phyloP scores from a whole-genome alignment of 64 coral and sea anemone genomes.

The Stichodactyla mertensii region DNA sequence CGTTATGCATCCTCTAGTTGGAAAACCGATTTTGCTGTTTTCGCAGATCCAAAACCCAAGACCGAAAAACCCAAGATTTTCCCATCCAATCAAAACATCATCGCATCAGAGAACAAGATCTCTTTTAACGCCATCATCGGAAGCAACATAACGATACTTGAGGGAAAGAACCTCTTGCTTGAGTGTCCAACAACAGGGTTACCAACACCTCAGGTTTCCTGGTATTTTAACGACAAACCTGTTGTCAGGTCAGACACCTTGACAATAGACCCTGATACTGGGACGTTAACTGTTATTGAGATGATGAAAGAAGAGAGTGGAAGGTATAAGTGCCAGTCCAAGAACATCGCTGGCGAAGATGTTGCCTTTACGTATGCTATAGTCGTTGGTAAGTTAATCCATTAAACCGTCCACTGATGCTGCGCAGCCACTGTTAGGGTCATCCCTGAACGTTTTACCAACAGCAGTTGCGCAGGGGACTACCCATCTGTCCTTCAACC shows the following conservation, averaged over 20 bases:
- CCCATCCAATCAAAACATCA: background rate
- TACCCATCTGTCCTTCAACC: background rate
- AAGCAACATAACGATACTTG: constrained; percentile 69
- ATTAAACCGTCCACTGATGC: background rate
- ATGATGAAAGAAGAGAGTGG: constrained; percentile 61
- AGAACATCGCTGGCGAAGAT: constrained; percentile 63
- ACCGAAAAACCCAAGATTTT: constrained; percentile 26
- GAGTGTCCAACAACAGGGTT: constrained; percentile 53
- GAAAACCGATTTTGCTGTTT: background rate
- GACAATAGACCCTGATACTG: constrained; percentile 39
- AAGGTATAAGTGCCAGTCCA: constrained; percentile 50
- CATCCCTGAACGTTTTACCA: background rate
- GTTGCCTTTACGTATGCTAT: constrained; percentile 35
- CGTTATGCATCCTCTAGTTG: background rate
- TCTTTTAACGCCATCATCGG: background rate
- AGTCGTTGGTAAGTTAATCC: constrained; percentile 51
- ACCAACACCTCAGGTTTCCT: constrained; percentile 48
- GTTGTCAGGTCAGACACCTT: constrained; percentile 51
- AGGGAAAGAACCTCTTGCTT: constrained; percentile 68
- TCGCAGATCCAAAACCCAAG: background rate
- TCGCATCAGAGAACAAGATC: constrained; percentile 13
- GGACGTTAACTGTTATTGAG: constrained; percentile 56
- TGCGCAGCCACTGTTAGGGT: background rate
- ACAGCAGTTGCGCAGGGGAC: background rate
- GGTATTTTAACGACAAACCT: constrained; percentile 54